A percentile compares a stretch with the other conserved stretches of the same genome.
phyloP scores from a whole-genome alignment of 2,888 invertebrate species.

The Ennomos erosarius region DNA sequence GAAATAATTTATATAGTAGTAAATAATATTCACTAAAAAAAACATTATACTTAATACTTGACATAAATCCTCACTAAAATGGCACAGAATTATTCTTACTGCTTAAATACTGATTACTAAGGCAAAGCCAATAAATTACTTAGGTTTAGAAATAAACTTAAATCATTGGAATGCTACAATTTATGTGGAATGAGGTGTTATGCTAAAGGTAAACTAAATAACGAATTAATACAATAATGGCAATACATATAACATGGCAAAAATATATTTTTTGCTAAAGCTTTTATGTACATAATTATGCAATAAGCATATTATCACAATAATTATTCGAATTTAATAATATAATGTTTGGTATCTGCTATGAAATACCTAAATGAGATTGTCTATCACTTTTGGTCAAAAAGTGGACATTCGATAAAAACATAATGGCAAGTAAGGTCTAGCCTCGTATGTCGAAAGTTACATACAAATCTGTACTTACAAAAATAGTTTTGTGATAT shows the following conservation, averaged over 20 bases:
- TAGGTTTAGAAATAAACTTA: neutral
- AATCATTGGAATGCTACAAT: slow-evolving; percentile 22
- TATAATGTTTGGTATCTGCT: slow-evolving; percentile 9
- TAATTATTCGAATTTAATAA: slow-evolving; percentile 10
- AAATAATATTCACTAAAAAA: neutral
- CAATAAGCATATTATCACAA: slow-evolving; percentile 19
- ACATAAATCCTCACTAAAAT: slow-evolving; percentile 11
- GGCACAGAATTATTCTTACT: slow-evolving; percentile 20
- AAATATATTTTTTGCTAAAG: slow-evolving; percentile 3
- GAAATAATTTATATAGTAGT: neutral
- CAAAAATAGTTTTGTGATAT: slow-evolving; percentile 1
- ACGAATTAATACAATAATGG: slow-evolving; percentile 8
- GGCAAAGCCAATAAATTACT: slow-evolving; percentile 15
- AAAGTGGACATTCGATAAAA: slow-evolving; percentile 11
- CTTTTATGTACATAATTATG: slow-evolving; percentile 6
- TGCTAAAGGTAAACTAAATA: slow-evolving; percentile 5
- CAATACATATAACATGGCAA: neutral
- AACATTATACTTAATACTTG: slow-evolving; percentile 1
- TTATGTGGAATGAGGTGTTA: slow-evolving; percentile 21
- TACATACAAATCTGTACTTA: slow-evolving; percentile 1
- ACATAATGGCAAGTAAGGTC: slow-evolving; percentile 14
- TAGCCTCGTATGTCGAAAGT: slow-evolving; percentile 14
- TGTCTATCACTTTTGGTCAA: slow-evolving; percentile 4
- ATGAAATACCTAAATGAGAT: slow-evolving; percentile 12
- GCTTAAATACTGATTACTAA: slow-evolving; percentile 19